Conservation (phyloP, 2,797 vertebrate species). For the Merluccius polli region DNA sequence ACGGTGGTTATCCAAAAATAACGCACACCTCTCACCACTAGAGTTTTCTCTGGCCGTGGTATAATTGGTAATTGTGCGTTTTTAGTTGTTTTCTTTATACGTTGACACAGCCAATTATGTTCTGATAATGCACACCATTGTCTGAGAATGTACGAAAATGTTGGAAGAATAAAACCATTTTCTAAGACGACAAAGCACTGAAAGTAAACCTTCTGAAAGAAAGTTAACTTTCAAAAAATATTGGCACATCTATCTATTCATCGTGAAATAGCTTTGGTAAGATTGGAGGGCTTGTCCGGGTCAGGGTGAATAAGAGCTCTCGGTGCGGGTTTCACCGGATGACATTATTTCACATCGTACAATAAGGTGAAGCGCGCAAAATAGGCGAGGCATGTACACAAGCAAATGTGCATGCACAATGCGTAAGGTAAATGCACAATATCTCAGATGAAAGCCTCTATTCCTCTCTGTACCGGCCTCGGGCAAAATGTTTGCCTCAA, state of each 20-base stretch:
- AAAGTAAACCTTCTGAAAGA: too few relatives aligned
- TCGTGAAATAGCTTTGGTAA: not conserved
- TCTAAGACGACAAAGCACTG: too few relatives aligned
- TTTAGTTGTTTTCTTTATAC: too few relatives aligned
- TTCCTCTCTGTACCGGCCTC: conserved; percentile 60
- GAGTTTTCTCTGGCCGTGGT: too few relatives aligned
- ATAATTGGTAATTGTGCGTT: not conserved
- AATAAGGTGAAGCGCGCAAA: too few relatives aligned
- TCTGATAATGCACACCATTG: too few relatives aligned
- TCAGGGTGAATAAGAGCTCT: not conserved
- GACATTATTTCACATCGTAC: not conserved
- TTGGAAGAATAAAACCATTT: not conserved
- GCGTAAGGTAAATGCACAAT: conserved; percentile 52
- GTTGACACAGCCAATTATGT: too few relatives aligned
- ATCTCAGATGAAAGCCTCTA: conserved; percentile 71
- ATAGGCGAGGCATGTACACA: conserved; percentile 31
- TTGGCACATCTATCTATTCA: not conserved
- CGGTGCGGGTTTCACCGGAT: not conserved
- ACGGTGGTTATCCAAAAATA: too few relatives aligned
- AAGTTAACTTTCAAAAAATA: not conserved
- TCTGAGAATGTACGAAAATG: not conserved
- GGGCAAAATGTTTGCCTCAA: conserved; percentile 65
- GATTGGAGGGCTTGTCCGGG: not conserved
- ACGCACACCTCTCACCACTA: too few relatives aligned
- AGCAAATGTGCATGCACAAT: conserved; percentile 31